Evolutionary conservation across 2,797 vertebrate species (phyloP), one percentile per base, ranked within the genome.

Genomic region (Dicrostonyx torquatus): DNA sequence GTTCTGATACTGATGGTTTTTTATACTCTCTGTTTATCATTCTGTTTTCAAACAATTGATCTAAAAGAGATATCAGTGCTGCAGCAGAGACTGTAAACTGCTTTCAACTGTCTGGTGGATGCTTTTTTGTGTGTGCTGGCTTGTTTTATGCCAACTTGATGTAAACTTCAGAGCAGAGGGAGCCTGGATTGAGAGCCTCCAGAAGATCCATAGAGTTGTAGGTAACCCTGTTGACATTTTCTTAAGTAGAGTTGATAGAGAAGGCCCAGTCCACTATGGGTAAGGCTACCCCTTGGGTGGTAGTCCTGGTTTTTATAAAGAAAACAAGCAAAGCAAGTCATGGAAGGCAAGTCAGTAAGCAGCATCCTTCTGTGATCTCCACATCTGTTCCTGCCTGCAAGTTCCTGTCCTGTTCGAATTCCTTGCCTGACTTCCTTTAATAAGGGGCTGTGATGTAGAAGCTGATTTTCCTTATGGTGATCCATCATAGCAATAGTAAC

Each of bases 1-100:
- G 6, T 18, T 89, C 24, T 87, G 26, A 83, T 76, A 76, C 34
- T 95, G 80, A 64, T 45, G 34, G 26, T 79, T 94, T 79, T 94
- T 93, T 85, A 34, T 80, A 26, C 22, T 73, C 68, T 75, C 60
- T 53, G 7, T n/a, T 87, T 92, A 34, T 68, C 34, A 72, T 5
- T 85, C 15, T 60, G 12, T 34, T 84, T 94, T 87, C 85, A 60
- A 92, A 90, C 22, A 70, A 40, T n/a, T 91, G 24, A 6, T 68
- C 15, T 79, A 66, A 66, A 82, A 34, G 6, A 34, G 68, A 88
- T 92, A 93, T 83, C 48, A 88, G 29, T 20, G 43, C 12, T 43
- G 24, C 31, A 93, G 62, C 2, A 83, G 75, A 43, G 40, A 60
- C 40, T n/a, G 1, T 53, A 80, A 55, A 15, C 22, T 85, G 17